These are phyloP conservation scores for Brachypteracias leptosomus DNA, from an alignment of 2,113 vertebrate species.

Conservation along the genomic window DNA sequence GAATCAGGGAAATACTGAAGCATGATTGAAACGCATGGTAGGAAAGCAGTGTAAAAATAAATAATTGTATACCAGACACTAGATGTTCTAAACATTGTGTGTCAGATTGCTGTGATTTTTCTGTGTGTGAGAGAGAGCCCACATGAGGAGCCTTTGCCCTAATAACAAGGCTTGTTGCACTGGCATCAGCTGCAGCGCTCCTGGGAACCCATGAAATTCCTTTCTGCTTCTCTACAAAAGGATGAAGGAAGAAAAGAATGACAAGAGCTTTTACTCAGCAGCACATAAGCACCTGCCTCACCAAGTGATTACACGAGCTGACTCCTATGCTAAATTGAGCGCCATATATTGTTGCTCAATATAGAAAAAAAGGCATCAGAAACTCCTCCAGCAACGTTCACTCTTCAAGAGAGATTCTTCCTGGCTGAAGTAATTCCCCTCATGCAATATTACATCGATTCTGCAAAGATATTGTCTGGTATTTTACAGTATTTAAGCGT, in stretches of 20 bases:
- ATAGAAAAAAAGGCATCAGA: not conserved
- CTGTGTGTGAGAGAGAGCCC: not conserved
- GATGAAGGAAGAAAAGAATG: not conserved
- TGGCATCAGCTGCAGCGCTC: not conserved
- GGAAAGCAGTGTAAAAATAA: not conserved
- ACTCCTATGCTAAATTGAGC: not conserved
- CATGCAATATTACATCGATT: not conserved
- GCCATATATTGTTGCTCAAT: not conserved
- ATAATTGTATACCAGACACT: not conserved
- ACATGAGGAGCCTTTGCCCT: not conserved
- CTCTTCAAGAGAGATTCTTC: not conserved
- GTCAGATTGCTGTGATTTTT: not conserved
- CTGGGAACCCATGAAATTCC: not conserved
- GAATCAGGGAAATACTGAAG: not conserved
- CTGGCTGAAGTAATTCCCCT: not conserved
- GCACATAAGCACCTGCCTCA: not conserved
- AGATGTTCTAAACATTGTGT: not conserved
- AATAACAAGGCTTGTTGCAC: not conserved
- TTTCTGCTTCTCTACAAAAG: not conserved
- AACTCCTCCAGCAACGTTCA: not conserved
- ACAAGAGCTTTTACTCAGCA: not conserved
- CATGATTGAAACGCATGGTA: not conserved
- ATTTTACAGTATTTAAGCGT: not conserved
- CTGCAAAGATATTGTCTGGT: not conserved
- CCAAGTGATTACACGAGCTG: not conserved